These are phyloP conservation scores for Gobio gobio DNA, from an alignment of 2,113 vertebrate species.

Conservation along the genomic window DNA sequence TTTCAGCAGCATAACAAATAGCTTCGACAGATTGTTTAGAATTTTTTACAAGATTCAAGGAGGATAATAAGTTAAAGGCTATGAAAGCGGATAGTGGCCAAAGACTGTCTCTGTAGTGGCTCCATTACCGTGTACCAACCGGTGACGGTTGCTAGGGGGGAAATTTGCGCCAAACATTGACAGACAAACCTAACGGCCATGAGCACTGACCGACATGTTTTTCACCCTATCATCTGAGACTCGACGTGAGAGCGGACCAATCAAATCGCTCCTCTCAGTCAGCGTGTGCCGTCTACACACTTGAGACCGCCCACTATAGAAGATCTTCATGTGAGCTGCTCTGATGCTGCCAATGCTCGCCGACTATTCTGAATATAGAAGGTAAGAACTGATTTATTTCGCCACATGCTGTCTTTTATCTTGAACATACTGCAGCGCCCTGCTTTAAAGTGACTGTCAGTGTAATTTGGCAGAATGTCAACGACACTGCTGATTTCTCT, in stretches of 20 bases:
- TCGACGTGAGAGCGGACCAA: constrained; percentile 42
- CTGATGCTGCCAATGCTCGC: constrained; percentile 14
- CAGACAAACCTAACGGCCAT: constrained; percentile 8
- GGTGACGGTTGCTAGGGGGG: constrained; percentile 75
- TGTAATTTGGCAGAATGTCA: background rate
- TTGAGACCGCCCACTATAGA: constrained; percentile 57
- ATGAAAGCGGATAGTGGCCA: constrained; percentile 21
- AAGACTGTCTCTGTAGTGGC: background rate
- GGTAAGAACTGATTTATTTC: background rate
- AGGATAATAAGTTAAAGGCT: too few relatives aligned
- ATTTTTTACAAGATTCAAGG: too few relatives aligned
- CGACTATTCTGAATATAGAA: background rate
- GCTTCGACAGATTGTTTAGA: too few relatives aligned
- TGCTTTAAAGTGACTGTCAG: background rate
- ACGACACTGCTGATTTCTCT: background rate
- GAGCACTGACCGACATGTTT: constrained; percentile 48
- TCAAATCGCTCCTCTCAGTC: constrained; percentile 40
- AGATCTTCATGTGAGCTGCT: background rate
- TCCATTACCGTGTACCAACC: constrained; percentile 33
- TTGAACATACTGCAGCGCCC: too few relatives aligned
- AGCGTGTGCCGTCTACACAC: constrained; percentile 42
- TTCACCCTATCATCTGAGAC: constrained; percentile 50
- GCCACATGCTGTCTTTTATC: background rate
- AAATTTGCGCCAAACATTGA: constrained; percentile 57
- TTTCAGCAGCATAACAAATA: too few relatives aligned